Evolutionary conservation across 1,140 invertebrate species (phyloP).

Genomic region (Uloborus diversus): DNA sequence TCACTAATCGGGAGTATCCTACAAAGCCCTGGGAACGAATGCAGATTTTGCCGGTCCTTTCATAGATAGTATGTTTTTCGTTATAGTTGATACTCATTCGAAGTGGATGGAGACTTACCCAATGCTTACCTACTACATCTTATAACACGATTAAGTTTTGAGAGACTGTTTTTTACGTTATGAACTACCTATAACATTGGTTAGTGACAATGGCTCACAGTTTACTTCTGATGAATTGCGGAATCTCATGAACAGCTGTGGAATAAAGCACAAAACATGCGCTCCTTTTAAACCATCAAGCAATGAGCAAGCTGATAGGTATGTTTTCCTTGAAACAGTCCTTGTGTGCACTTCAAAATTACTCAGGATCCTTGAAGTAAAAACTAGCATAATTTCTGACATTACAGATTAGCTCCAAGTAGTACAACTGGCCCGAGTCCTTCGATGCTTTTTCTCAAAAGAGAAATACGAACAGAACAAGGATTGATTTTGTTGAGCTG

Average conservation of each 20-base stretch:
- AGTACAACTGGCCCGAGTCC: neutral
- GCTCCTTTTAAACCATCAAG: neutral
- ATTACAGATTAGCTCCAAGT: neutral
- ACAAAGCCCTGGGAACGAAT: neutral
- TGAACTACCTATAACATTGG: neutral
- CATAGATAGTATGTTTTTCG: neutral
- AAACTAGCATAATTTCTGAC: neutral
- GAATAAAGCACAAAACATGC: neutral
- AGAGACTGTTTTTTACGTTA: neutral
- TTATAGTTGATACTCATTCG: neutral
- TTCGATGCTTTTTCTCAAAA: neutral
- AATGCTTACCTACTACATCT: neutral
- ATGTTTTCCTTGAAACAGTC: neutral
- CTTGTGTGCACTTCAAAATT: neutral
- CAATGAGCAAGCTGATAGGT: neutral
- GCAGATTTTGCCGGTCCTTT: slow-evolving; percentile 8
- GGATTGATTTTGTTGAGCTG: neutral
- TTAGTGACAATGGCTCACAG: neutral
- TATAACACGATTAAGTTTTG: neutral
- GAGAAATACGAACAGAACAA: neutral
- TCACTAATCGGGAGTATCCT: slow-evolving; percentile 1
- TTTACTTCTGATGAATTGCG: neutral
- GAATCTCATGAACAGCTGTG: neutral
- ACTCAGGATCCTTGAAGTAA: neutral
- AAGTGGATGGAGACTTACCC: neutral